Percentiles rank a stretch among this genome's conserved stretches.
Conservation (phyloP, 2,797 vertebrate species). For the Serranus cabrilla region DNA sequence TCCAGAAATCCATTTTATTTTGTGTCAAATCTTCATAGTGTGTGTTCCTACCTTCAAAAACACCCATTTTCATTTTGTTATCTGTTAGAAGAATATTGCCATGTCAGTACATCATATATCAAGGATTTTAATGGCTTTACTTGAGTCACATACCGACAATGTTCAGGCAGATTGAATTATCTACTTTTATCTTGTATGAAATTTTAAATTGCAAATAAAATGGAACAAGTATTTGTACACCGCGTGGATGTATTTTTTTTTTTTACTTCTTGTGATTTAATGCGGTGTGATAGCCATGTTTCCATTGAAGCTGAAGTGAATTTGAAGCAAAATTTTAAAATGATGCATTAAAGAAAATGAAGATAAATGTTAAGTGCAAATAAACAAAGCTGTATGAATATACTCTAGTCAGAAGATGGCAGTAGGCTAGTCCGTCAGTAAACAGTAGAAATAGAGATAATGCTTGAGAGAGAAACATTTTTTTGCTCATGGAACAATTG, state of each 20-base stretch:
- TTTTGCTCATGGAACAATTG: no score
- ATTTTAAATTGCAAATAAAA: constrained; percentile 88
- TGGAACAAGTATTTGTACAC: constrained; percentile 80
- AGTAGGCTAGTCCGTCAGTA: no score
- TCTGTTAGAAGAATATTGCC: constrained; percentile 57
- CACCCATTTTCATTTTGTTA: constrained; percentile 50
- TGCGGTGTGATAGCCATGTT: background rate
- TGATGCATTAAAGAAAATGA: no score
- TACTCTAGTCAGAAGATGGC: no score
- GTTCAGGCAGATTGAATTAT: constrained; percentile 83
- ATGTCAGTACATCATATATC: constrained; percentile 67
- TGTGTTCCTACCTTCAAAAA: constrained; percentile 49
- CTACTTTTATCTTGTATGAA: constrained; percentile 87
- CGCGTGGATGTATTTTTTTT: constrained; percentile 3
- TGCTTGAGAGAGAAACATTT: no score
- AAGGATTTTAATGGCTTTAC: constrained; percentile 75
- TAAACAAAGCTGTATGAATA: no score
- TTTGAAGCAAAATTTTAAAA: no score
- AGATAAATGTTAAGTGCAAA: no score
- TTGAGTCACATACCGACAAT: constrained; percentile 75
- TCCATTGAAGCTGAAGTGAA: no score
- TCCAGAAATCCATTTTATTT: constrained; percentile 59
- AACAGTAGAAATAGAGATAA: no score
- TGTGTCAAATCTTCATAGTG: constrained; percentile 68
- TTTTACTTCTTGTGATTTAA: background rate